These are phyloP conservation scores for Benthosema pterotum DNA, from an alignment of 2,797 vertebrate species.

Conservation along the genomic window DNA sequence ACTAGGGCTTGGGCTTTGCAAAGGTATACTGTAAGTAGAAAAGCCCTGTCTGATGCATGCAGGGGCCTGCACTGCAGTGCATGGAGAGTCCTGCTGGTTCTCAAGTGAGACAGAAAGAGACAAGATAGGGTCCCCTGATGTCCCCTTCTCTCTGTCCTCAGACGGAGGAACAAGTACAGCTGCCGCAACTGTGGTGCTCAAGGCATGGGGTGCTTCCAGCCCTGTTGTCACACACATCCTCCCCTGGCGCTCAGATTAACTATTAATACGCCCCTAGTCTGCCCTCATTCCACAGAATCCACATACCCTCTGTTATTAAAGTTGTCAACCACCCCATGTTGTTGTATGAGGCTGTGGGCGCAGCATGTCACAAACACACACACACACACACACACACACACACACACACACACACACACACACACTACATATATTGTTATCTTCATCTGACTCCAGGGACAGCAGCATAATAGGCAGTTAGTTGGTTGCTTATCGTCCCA, in stretches of 20 bases:
- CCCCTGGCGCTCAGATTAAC: slow-evolving; percentile 44
- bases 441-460: background rate
- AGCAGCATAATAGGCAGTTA: too few relatives aligned
- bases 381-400: background rate
- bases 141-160: background rate
- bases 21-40: slow-evolving; percentile 18
- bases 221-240: slow-evolving; percentile 33
- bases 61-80: slow-evolving; percentile 13
- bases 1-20: background rate
- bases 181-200: slow-evolving; percentile 49
- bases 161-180: slow-evolving; percentile 4
- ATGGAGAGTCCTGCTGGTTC: slow-evolving; percentile 15
- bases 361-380: background rate
- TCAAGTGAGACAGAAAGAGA: slow-evolving; percentile 27
- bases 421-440: background rate
- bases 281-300: slow-evolving; percentile 40
- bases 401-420: background rate
- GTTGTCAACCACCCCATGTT: background rate
- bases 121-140: slow-evolving; percentile 4
- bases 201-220: slow-evolving; percentile 22
- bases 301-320: slow-evolving; percentile 11
- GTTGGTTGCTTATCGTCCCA: too few relatives aligned
- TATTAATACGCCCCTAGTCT: slow-evolving; percentile 57
- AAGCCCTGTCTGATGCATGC: slow-evolving; percentile 20
- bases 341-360: too few relatives aligned